Percentiles rank a stretch among this genome's conserved stretches.
Conservation (phyloP, 2,797 vertebrate genomes). For the Aythya fuligula region DNA sequence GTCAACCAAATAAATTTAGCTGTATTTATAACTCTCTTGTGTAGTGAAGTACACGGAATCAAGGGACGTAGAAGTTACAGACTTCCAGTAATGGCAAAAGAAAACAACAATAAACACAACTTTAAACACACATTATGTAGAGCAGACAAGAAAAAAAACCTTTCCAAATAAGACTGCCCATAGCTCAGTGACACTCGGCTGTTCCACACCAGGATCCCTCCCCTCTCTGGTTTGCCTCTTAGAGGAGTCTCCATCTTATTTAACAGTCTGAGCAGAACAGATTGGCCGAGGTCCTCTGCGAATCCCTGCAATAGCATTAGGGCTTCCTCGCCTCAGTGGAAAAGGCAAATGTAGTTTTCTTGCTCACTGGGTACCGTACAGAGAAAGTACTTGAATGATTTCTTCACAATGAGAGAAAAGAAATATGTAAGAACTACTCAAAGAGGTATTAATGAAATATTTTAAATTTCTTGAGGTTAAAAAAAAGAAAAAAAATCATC, state of each 20-base stretch:
- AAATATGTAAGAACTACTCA: not conserved
- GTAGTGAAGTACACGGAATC: not conserved
- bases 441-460: not conserved
- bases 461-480: not conserved
- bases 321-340: not conserved
- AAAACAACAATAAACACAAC: conserved; percentile 34
- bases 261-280: not conserved
- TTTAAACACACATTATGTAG: conserved; percentile 2
- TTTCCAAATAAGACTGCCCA: not conserved
- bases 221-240: not conserved
- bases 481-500: not conserved
- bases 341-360: not conserved
- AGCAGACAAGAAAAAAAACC: not conserved
- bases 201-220: not conserved
- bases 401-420: conserved; percentile 1
- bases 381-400: not conserved
- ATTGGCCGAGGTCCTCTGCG: not conserved
- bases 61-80: conserved; percentile 20
- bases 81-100: conserved; percentile 24
- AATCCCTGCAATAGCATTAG: not conserved
- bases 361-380: not conserved
- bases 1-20: conserved; percentile 12
- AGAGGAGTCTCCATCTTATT: not conserved
- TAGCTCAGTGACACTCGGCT: not conserved
- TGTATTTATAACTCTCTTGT: conserved; percentile 51